Evolutionary conservation across 2,888 invertebrate genomes (phyloP).

Genomic region (Tetramorium bicarinatum): DNA sequence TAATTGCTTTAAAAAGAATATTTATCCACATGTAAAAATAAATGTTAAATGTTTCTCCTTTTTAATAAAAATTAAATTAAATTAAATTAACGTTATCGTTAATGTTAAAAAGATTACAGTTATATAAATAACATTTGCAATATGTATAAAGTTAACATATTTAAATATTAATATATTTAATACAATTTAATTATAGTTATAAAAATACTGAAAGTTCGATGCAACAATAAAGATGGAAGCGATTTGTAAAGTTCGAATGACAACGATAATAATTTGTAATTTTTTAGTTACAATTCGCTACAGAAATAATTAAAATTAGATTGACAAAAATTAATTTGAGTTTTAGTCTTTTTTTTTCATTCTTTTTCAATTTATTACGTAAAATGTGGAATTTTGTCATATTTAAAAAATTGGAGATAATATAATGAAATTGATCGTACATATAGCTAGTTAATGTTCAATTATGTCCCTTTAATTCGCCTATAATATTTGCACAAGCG

Average conservation of each 20-base stretch:
- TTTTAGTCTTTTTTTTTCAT: background rate
- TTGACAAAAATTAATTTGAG: constrained; percentile 19
- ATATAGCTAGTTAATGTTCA: constrained; percentile 9
- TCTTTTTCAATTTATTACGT: background rate
- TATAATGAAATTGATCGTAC: background rate
- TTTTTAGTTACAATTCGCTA: constrained; percentile 45
- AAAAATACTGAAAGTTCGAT: background rate
- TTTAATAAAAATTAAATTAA: background rate
- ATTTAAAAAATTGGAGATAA: background rate
- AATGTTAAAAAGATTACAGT: background rate
- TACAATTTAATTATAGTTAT: background rate
- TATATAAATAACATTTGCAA: background rate
- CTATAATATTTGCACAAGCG: background rate
- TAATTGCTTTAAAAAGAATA: constrained; percentile 6
- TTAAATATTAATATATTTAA: background rate
- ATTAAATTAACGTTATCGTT: background rate
- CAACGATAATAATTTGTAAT: constrained; percentile 62
- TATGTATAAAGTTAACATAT: background rate
- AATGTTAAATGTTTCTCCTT: background rate
- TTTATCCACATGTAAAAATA: background rate
- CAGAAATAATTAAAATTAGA: constrained; percentile 51
- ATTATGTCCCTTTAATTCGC: constrained; percentile 18
- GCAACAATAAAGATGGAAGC: background rate
- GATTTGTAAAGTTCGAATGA: background rate
- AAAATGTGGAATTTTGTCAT: background rate